Evolutionary conservation across 2,888 invertebrate species (phyloP).

Genomic region (Taphrorychus bicolor): DNA sequence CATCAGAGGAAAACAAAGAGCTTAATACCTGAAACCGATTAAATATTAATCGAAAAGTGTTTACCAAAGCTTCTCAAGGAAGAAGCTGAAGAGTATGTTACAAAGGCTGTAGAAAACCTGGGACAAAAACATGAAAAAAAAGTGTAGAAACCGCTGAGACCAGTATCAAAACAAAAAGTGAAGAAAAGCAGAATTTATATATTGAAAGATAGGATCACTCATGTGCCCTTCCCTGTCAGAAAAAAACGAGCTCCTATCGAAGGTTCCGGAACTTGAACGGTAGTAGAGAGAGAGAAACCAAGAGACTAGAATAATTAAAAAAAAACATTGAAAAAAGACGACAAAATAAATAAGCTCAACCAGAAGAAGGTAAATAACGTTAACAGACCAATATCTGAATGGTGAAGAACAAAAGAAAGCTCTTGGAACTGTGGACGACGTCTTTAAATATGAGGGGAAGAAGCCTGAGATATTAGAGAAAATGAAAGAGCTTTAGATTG

Average conservation of each 20-base stretch:
- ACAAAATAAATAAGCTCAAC: constrained; percentile 52
- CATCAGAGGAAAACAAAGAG: too few species aligned
- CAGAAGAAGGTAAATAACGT: constrained; percentile 56
- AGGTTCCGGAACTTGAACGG: constrained; percentile 53
- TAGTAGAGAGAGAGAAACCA: too few species aligned
- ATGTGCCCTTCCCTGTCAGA: constrained; percentile 60
- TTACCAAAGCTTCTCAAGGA: not conserved
- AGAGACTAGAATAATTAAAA: constrained; percentile 60
- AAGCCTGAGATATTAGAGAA: constrained; percentile 45
- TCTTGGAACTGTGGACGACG: too few species aligned
- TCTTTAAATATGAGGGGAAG: constrained; percentile 51
- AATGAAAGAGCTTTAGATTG: constrained; percentile 47
- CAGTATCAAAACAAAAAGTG: constrained; percentile 45
- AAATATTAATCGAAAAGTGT: too few species aligned
- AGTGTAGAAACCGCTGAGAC: constrained; percentile 49
- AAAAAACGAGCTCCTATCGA: constrained; percentile 59
- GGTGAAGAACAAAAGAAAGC: constrained; percentile 50
- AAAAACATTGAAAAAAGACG: constrained; percentile 62
- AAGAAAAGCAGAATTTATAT: constrained; percentile 45
- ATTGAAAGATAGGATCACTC: constrained; percentile 57
- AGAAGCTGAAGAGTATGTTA: constrained; percentile 51
- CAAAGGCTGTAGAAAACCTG: too few species aligned
- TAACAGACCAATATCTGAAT: constrained; percentile 52
- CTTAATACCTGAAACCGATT: too few species aligned
- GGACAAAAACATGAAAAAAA: constrained; percentile 50